Evolutionary conservation across 2,888 invertebrate genomes (phyloP).

Genomic region (Liopterus haemorrhoidalis): DNA sequence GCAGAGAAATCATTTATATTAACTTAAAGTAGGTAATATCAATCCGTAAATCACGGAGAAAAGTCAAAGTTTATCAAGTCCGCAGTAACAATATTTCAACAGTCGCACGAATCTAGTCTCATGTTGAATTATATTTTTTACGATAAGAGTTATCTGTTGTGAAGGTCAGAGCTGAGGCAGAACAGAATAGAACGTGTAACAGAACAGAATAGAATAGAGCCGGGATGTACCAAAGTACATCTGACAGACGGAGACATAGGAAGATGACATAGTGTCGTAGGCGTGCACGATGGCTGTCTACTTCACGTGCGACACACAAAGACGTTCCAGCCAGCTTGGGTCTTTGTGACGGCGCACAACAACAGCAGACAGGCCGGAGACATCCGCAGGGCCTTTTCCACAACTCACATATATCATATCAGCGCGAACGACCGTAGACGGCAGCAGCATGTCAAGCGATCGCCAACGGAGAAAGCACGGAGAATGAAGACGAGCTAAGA

Average conservation of each 20-base stretch:
- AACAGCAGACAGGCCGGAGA: not conserved
- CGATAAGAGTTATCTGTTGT: too few relatives aligned
- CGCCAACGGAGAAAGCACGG: not conserved
- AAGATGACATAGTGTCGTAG: slow-evolving; percentile 1
- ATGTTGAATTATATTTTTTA: too few relatives aligned
- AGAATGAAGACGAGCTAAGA: slow-evolving; percentile 7
- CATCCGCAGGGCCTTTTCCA: not conserved
- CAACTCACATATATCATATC: not conserved
- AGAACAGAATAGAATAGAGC: not conserved
- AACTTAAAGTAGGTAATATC: too few relatives aligned
- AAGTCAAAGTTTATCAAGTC: too few relatives aligned
- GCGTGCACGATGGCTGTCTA: slow-evolving; percentile 9
- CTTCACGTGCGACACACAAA: not conserved
- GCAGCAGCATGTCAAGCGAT: too few relatives aligned
- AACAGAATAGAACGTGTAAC: too few relatives aligned
- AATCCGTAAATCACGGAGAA: too few relatives aligned
- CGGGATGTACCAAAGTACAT: not conserved
- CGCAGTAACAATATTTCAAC: too few relatives aligned
- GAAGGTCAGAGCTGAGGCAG: too few relatives aligned
- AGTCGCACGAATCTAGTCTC: too few relatives aligned
- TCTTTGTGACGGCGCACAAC: not conserved
- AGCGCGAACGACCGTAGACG: not conserved
- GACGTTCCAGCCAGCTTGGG: not conserved
- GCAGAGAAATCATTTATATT: too few relatives aligned
- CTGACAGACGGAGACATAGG: not conserved